Conservation (phyloP, 2,113 vertebrate genomes). For the Bubalus kerabau region DNA sequence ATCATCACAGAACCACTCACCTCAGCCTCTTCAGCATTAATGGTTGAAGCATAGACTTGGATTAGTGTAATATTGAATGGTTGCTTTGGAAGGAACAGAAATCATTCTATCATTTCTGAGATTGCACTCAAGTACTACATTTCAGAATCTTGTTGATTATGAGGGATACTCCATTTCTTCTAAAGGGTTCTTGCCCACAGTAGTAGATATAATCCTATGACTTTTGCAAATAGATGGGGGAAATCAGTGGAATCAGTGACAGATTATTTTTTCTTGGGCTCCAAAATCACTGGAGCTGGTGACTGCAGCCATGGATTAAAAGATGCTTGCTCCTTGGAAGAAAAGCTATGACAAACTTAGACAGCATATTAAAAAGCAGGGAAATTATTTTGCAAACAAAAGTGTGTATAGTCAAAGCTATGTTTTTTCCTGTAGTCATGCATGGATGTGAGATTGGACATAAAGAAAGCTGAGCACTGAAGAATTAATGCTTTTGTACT, state of each 20-base stretch:
- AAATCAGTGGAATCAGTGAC: background rate
- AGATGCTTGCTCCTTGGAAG: background rate
- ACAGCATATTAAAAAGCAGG: background rate
- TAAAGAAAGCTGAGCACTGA: background rate
- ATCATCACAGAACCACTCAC: background rate
- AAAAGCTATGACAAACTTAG: background rate
- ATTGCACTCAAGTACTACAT: background rate
- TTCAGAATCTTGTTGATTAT: background rate
- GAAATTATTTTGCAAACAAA: background rate
- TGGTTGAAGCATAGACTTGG: background rate
- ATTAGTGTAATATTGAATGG: background rate
- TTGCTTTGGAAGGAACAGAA: background rate
- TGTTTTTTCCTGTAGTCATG: background rate
- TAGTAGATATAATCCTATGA: background rate
- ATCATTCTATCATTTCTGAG: background rate
- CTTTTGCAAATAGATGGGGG: background rate
- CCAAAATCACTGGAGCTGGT: background rate
- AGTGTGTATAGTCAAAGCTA: background rate
- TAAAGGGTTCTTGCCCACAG: background rate
- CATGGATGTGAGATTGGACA: background rate
- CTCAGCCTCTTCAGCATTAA: background rate
- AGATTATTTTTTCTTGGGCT: background rate
- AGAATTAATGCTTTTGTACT: background rate
- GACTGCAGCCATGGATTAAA: background rate
- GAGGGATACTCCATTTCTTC: background rate